phyloP scores from a whole-genome alignment of 2,797 vertebrate species.

The Helicolenus hilgendorfi region DNA sequence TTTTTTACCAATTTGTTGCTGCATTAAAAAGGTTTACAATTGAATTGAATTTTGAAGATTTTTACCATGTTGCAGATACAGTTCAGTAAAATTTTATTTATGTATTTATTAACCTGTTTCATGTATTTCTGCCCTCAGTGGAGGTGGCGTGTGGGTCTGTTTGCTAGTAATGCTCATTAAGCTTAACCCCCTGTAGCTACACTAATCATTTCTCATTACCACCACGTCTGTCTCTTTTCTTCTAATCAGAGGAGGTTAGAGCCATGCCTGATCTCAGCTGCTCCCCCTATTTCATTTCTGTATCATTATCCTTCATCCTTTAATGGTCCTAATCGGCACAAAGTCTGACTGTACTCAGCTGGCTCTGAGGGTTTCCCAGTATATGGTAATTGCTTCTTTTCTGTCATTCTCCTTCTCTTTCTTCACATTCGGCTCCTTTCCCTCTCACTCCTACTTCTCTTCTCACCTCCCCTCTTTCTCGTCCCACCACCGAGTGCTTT shows the following conservation, averaged over 20 bases:
- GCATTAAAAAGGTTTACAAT: too few relatives aligned
- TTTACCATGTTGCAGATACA: too few relatives aligned
- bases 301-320: constrained; percentile 25
- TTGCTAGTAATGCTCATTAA: constrained; percentile 33
- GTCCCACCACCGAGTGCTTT: constrained; percentile 23
- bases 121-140: background rate
- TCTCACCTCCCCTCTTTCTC: constrained; percentile 9
- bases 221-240: constrained; percentile 25
- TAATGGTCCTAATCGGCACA: background rate
- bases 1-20: too few relatives aligned
- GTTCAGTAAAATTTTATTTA: too few relatives aligned
- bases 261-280: background rate
- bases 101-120: background rate
- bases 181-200: constrained; percentile 12
- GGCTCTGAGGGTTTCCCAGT: background rate
- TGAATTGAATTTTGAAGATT: too few relatives aligned
- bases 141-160: background rate
- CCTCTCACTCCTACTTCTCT: background rate
- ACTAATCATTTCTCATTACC: constrained; percentile 53
- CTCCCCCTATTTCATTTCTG: constrained; percentile 7
- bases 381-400: constrained; percentile 12
- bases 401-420: constrained; percentile 17
- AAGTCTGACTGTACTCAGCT: background rate
- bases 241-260: constrained; percentile 49
- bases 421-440: background rate